phyloP scores from a whole-genome alignment of 2,888 invertebrate genomes.

The Ypsolopha scabrella region DNA sequence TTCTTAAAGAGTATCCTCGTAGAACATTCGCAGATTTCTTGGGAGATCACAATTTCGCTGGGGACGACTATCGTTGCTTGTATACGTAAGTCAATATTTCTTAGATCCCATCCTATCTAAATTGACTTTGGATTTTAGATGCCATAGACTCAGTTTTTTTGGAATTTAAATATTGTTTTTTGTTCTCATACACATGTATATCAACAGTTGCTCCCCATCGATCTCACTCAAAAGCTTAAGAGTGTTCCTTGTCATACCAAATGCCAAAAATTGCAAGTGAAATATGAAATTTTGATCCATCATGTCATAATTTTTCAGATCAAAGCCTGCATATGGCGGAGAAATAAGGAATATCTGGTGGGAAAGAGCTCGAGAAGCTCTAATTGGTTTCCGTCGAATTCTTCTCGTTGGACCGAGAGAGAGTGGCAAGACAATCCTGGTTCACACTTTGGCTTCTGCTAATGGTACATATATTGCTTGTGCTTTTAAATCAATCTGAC shows the following conservation, averaged over 20 bases:
- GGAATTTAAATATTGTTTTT: no score
- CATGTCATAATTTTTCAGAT: slow-evolving; percentile 19
- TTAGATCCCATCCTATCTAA: no score
- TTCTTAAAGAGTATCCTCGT: slow-evolving; percentile 32
- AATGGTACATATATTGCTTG: slow-evolving; percentile 26
- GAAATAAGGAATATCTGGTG: slow-evolving; percentile 43
- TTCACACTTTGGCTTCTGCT: slow-evolving; percentile 32
- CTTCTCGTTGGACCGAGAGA: slow-evolving; percentile 36
- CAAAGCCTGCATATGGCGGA: slow-evolving; percentile 25
- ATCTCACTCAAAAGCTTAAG: no score
- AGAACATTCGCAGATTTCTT: slow-evolving; percentile 32
- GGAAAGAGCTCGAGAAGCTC: slow-evolving; percentile 32
- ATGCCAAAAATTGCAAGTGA: no score
- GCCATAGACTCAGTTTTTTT: no score
- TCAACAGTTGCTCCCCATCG: no score
- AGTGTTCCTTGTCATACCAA: no score
- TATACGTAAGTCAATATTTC: slow-evolving; percentile 8
- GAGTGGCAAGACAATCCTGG: slow-evolving; percentile 34
- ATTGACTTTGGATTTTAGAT: no score
- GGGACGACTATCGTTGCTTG: slow-evolving; percentile 35
- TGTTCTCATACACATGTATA: no score
- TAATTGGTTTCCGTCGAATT: slow-evolving; percentile 25
- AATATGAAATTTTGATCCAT: no score
- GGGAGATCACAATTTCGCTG: slow-evolving; percentile 45
- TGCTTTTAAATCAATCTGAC: no score